These are phyloP conservation scores for Trematomus loennbergii DNA, from an alignment of 2,113 vertebrate genomes.

Conservation along the genomic window DNA sequence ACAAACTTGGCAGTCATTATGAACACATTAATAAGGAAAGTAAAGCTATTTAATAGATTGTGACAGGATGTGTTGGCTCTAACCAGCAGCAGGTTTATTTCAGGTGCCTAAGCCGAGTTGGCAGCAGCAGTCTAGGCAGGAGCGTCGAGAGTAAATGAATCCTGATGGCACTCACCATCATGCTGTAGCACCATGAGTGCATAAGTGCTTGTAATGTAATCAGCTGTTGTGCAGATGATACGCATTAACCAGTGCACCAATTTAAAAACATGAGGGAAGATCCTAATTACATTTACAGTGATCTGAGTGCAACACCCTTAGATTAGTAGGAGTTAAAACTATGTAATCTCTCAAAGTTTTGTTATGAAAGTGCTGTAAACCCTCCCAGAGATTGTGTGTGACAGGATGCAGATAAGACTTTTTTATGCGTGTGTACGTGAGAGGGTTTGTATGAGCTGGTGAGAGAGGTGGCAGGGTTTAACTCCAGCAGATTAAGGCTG, in stretches of 20 bases:
- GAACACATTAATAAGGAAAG: too few species aligned
- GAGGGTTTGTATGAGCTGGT: neutral
- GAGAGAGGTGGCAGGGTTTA: constrained; percentile 41
- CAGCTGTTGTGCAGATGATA: neutral
- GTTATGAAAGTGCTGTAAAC: neutral
- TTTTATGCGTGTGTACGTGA: neutral
- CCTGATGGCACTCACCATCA: neutral
- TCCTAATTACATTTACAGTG: neutral
- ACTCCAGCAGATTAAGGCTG: constrained; percentile 62
- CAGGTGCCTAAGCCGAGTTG: constrained; percentile 18
- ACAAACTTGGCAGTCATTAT: too few species aligned
- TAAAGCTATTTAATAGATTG: too few species aligned
- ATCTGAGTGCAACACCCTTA: neutral
- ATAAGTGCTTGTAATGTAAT: neutral
- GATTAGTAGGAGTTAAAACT: neutral
- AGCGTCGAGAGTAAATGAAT: constrained; percentile 16
- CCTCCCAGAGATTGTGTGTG: constrained; percentile 8
- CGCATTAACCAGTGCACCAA: neutral
- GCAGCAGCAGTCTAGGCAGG: constrained; percentile 7
- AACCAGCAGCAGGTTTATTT: constrained; percentile 2
- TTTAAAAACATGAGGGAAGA: neutral
- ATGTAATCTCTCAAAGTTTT: neutral
- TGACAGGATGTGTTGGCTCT: neutral
- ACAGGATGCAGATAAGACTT: constrained; percentile 6
- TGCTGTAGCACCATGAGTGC: neutral